These are phyloP conservation scores for Poeciliopsis retropinna DNA, from an alignment of 2,113 vertebrate species.

Conservation along the genomic window DNA sequence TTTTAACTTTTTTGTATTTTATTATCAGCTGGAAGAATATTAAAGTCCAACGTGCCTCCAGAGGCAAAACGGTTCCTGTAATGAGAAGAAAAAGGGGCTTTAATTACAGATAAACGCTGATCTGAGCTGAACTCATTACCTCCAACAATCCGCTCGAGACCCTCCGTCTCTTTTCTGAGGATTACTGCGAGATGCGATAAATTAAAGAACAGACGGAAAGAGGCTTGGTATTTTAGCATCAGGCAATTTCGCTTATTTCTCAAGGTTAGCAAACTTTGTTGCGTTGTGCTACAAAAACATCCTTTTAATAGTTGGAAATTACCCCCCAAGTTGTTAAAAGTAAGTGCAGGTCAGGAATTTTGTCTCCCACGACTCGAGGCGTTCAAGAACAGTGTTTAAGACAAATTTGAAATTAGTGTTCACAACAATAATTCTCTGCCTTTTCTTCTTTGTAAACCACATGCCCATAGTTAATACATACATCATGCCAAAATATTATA, in stretches of 20 bases:
- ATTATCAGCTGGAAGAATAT: background rate
- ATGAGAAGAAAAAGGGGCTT: constrained; percentile 40
- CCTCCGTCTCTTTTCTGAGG: constrained; percentile 2
- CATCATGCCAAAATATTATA: no score
- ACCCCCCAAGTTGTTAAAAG: background rate
- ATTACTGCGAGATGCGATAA: background rate
- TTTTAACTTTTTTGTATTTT: background rate
- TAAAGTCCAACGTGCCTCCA: background rate
- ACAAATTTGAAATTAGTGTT: background rate
- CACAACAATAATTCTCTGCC: no score
- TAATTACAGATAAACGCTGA: constrained; percentile 63
- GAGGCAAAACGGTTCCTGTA: constrained; percentile 26
- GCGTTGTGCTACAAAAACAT: background rate
- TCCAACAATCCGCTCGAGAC: constrained; percentile 37
- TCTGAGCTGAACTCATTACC: constrained; percentile 53
- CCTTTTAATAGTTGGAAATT: background rate
- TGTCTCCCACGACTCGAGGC: no score
- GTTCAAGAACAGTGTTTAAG: background rate
- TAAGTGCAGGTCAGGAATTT: background rate
- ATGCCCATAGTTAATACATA: no score
- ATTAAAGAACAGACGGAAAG: background rate
- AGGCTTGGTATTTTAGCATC: background rate
- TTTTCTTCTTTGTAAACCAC: no score
- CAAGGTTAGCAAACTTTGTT: background rate
- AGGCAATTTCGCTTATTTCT: background rate